Conservation (phyloP, 2,888 invertebrate genomes). For the Pecten maximus region DNA sequence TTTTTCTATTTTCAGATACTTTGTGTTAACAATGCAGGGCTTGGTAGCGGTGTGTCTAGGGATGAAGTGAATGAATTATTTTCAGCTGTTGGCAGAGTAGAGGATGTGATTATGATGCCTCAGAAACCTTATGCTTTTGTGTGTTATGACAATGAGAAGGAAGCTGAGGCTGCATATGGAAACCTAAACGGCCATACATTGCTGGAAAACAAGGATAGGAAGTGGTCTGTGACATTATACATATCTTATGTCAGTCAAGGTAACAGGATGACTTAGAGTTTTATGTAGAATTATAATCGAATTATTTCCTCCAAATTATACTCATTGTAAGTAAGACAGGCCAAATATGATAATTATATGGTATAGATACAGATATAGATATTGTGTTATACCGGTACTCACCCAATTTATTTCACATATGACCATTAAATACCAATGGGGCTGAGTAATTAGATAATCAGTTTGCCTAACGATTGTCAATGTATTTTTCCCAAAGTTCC, state of each 20-base stretch:
- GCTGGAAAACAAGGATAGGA: constrained; percentile 82
- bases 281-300: too few relatives aligned
- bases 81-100: constrained; percentile 84
- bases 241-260: constrained; percentile 87
- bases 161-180: constrained; percentile 80
- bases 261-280: constrained; percentile 79
- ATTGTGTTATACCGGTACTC: too few relatives aligned
- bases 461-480: background rate
- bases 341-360: too few relatives aligned
- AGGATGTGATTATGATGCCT: constrained; percentile 88
- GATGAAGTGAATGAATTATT: constrained; percentile 86
- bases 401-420: too few relatives aligned
- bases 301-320: background rate
- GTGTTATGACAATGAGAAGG: constrained; percentile 84
- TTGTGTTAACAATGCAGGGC: constrained; percentile 92
- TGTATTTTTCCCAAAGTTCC: constrained; percentile 80
- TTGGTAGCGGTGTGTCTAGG: constrained; percentile 90
- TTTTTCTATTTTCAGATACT: constrained; percentile 86
- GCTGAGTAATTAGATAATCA: too few relatives aligned
- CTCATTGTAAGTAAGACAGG: too few relatives aligned
- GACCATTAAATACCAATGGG: too few relatives aligned
- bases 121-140: constrained; percentile 93
- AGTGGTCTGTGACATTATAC: constrained; percentile 84
- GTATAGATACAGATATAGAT: too few relatives aligned
- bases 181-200: constrained; percentile 68